These are phyloP conservation scores for Nesospiza acunhae DNA, from an alignment of 2,113 vertebrate genomes.

Conservation along the genomic window DNA sequence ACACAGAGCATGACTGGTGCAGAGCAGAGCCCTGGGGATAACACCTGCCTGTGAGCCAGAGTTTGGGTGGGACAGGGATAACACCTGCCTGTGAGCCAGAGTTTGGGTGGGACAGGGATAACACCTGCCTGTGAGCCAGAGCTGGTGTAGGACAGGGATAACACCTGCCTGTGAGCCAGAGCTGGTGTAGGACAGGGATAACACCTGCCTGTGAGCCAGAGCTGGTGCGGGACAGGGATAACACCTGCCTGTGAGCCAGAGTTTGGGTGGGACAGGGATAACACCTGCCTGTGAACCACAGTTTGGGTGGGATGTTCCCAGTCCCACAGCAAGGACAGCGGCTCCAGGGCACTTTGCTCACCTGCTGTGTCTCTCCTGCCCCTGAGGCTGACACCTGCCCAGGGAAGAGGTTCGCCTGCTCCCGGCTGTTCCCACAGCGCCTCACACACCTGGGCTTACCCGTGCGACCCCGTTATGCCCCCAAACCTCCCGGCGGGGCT, in stretches of 20 bases:
- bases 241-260: not conserved
- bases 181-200: not conserved
- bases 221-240: no score
- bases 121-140: not conserved
- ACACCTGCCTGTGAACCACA: not conserved
- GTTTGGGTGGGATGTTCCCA: not conserved
- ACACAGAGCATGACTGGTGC: no score
- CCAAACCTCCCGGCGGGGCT: rapidly evolving
- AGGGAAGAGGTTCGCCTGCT: not conserved
- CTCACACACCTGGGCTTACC: not conserved
- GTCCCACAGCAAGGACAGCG: not conserved
- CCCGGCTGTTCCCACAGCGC: not conserved
- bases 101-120: not conserved
- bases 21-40: rapidly evolving
- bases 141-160: no score
- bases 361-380: not conserved
- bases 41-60: not conserved
- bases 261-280: not conserved
- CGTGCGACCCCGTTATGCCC: rapidly evolving
- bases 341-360: not conserved
- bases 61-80: no score
- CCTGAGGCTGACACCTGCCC: rapidly evolving
- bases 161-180: not conserved
- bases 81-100: not conserved
- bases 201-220: not conserved